Conservation (phyloP, 2,113 vertebrate species). For the Cyphomyrus discorhynchus region DNA sequence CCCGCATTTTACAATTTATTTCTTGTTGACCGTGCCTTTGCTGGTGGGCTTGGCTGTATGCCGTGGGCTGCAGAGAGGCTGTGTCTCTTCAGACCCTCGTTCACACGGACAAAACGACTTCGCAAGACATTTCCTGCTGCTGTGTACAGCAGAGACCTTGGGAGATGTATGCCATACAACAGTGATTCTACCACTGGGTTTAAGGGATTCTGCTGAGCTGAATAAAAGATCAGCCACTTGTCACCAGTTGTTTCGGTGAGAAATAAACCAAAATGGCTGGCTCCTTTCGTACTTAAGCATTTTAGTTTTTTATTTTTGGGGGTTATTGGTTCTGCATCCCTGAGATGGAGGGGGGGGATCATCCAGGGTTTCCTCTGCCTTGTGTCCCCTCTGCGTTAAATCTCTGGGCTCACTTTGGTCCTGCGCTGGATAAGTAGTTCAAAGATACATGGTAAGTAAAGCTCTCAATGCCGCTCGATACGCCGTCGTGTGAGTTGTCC, state of each 20-base stretch:
- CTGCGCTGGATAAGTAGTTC: neutral
- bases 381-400: neutral
- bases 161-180: neutral
- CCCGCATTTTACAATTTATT: neutral
- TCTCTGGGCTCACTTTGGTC: neutral
- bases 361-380: neutral
- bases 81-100: neutral
- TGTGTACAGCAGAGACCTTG: neutral
- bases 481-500: neutral
- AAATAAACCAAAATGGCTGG: neutral
- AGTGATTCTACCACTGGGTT: neutral
- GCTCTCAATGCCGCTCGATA: neutral
- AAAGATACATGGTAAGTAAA: neutral
- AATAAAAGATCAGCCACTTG: neutral
- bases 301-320: neutral
- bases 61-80: neutral
- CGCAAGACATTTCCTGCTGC: neutral
- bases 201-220: neutral
- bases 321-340: neutral
- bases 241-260: neutral
- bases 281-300: neutral
- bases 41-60: neutral
- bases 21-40: neutral
- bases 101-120: neutral
- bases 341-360: neutral